Percentiles rank a stretch among this genome's conserved stretches.
Evolutionary conservation across 2,797 vertebrate genomes (phyloP).

Genomic region (Ctenopoma multispine): DNA sequence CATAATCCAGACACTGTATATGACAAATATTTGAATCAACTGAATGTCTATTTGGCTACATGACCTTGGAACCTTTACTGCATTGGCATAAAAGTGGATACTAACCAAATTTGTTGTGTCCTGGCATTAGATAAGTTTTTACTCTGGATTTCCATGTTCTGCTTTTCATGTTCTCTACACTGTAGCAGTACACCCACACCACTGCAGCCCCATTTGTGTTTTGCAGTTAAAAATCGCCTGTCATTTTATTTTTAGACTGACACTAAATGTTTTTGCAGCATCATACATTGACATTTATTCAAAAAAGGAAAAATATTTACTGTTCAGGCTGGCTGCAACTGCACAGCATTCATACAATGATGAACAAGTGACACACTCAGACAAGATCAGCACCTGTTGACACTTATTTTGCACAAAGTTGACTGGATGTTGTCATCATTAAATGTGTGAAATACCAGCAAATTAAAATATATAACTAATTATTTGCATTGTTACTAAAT

Average conservation of each 20-base stretch:
- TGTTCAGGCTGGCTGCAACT: not conserved
- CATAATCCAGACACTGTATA: not conserved
- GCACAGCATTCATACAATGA: not conserved
- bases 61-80: not conserved
- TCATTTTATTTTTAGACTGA: not conserved
- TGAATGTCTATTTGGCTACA: not conserved
- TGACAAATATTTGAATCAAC: not conserved
- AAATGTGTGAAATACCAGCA: not conserved
- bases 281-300: not conserved
- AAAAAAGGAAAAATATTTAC: not conserved
- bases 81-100: not conserved
- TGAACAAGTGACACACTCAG: too few species aligned
- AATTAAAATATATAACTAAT: too few species aligned
- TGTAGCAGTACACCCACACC: not conserved
- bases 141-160: constrained; percentile 12
- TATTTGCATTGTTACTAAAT: too few species aligned
- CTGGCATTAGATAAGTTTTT: constrained; percentile 10
- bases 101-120: constrained; percentile 11
- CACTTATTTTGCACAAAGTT: constrained; percentile 2
- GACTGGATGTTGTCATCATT: not conserved
- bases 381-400: constrained; percentile 18
- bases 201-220: not conserved
- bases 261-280: not conserved
- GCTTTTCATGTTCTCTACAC: not conserved
- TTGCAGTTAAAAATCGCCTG: not conserved